Percentiles rank a stretch among this genome's conserved stretches.
phyloP scores from a whole-genome alignment of 2,113 vertebrate species.

The Bos taurus region DNA sequence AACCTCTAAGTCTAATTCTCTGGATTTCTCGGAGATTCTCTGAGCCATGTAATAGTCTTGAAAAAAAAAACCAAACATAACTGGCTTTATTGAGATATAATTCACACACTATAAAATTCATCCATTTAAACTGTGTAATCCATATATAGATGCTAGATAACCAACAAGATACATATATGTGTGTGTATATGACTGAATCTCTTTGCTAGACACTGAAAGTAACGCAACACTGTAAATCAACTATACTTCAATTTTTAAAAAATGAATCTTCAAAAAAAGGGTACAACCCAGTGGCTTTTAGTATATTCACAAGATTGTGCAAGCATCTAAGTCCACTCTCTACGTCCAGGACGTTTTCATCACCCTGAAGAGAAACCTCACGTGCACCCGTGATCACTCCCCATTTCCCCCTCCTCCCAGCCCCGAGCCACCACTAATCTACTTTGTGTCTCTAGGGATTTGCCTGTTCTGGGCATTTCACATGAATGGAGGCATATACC shows the following conservation, averaged over 20 bases:
- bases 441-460: not conserved
- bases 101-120: not conserved
- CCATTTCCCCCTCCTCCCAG: fast-evolving
- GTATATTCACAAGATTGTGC: not conserved
- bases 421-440: not conserved
- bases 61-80: not conserved
- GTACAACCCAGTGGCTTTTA: not conserved
- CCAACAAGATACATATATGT: not conserved
- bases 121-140: not conserved
- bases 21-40: not conserved
- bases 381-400: not conserved
- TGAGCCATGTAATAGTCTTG: not conserved
- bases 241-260: not conserved
- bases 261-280: not conserved
- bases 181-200: not conserved
- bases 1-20: not conserved
- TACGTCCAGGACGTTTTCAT: not conserved
- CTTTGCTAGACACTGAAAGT: not conserved
- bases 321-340: not conserved
- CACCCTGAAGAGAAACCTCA: not conserved
- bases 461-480: not conserved
- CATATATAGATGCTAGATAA: not conserved
- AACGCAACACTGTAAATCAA: not conserved
- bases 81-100: not conserved
- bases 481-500: not conserved